Percentiles rank a stretch among this genome's conserved stretches.
Evolutionary conservation across 2,797 vertebrate genomes (phyloP).

Genomic region (Lemur catta): DNA sequence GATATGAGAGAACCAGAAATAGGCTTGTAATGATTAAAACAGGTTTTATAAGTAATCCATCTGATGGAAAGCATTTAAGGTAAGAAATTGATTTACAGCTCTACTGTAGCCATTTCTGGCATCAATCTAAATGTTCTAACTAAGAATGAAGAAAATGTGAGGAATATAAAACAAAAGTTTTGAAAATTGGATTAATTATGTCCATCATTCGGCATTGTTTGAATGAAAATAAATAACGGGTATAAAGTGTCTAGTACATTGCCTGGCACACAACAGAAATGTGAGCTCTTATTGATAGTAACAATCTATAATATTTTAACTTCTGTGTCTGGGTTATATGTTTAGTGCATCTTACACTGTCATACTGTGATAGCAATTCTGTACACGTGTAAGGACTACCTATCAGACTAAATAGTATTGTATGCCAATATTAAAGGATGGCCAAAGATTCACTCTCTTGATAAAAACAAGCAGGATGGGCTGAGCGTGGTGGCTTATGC

Average conservation of each 20-base stretch:
- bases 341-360: not conserved
- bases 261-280: not conserved
- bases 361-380: not conserved
- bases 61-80: conserved; percentile 9
- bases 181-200: conserved; percentile 43
- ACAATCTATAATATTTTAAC: not conserved
- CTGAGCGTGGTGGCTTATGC: too few species aligned
- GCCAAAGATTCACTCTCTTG: not conserved
- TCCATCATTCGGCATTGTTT: not conserved
- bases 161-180: not conserved
- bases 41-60: conserved; percentile 25
- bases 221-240: not conserved
- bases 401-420: not conserved
- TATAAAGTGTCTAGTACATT: not conserved
- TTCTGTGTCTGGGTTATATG: not conserved
- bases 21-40: not conserved
- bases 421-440: not conserved
- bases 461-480: not conserved
- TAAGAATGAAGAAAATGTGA: conserved; percentile 45
- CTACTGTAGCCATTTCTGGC: conserved; percentile 26
- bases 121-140: conserved; percentile 53
- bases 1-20: not conserved
- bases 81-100: conserved; percentile 58
- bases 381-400: not conserved
- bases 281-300: not conserved